These are phyloP conservation scores for Larimichthys crocea DNA, from an alignment of 2,113 vertebrate species.

Conservation along the genomic window DNA sequence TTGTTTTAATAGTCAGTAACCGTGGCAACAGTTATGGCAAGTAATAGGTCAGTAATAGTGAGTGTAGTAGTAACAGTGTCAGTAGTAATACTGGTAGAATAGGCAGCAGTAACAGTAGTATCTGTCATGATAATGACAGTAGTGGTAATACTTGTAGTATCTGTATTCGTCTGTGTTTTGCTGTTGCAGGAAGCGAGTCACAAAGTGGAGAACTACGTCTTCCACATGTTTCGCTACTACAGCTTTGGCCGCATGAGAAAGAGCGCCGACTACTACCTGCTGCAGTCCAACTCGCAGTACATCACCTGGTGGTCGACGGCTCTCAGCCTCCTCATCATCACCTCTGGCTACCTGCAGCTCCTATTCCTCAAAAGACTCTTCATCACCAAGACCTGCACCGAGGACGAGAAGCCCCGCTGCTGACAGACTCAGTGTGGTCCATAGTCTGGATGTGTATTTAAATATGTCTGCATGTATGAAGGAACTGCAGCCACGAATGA, in stretches of 20 bases:
- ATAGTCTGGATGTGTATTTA: no score
- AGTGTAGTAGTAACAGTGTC: background rate
- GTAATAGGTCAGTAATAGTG: background rate
- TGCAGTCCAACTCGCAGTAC: conserved; percentile 89
- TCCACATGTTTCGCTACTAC: conserved; percentile 96
- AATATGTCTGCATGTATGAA: background rate
- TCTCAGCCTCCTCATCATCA: conserved; percentile 89
- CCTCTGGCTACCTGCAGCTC: conserved; percentile 91
- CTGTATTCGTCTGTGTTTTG: background rate
- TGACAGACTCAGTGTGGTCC: conserved; percentile 60
- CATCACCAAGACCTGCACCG: conserved; percentile 49
- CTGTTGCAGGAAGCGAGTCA: conserved; percentile 80
- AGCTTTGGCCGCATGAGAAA: conserved; percentile 89
- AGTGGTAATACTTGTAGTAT: background rate
- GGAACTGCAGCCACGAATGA: background rate
- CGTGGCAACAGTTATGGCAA: background rate
- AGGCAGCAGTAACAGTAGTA: background rate
- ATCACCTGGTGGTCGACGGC: conserved; percentile 90
- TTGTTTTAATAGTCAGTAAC: background rate
- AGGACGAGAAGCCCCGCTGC: conserved; percentile 85
- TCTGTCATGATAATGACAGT: background rate
- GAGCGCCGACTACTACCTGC: conserved; percentile 86
- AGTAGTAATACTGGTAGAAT: background rate
- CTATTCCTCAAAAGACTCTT: conserved; percentile 92
- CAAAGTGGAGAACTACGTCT: conserved; percentile 85